These are phyloP conservation scores for Notospermus geniculatus DNA, from an alignment of 1,140 invertebrate species.

Conservation along the genomic window DNA sequence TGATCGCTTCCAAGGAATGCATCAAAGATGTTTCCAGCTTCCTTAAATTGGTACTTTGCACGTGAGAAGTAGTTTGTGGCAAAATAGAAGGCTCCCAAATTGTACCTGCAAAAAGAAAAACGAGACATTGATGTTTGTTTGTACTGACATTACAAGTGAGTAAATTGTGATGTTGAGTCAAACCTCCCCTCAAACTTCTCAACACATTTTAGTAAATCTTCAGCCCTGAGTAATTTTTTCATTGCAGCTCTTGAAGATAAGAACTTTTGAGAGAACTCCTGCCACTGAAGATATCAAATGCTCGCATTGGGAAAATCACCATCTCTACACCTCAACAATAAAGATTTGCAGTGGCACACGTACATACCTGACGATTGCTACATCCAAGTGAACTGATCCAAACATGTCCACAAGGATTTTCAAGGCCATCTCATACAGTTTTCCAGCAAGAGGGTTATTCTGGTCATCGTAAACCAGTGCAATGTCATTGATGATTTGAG, in stretches of 20 bases:
- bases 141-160: too few relatives aligned
- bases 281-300: too few relatives aligned
- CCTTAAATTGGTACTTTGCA: constrained; percentile 34
- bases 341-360: background rate
- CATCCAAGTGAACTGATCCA: constrained; percentile 29
- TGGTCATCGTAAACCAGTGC: constrained; percentile 38
- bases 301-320: background rate
- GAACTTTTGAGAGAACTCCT: too few relatives aligned
- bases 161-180: too few relatives aligned
- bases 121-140: background rate
- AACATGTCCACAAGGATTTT: constrained; percentile 28
- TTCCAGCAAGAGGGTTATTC: constrained; percentile 25
- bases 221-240: too few relatives aligned
- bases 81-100: constrained; percentile 36
- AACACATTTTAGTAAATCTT: too few relatives aligned
- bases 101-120: constrained; percentile 29
- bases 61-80: constrained; percentile 32
- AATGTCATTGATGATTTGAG: constrained; percentile 30
- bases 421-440: constrained; percentile 32
- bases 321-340: background rate
- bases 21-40: constrained; percentile 25
- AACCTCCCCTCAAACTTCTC: too few relatives aligned
- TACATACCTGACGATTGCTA: constrained; percentile 32
- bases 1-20: constrained; percentile 32
- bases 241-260: too few relatives aligned